phyloP scores from a whole-genome alignment of 2,888 invertebrate species.

The Polietes domitor region DNA sequence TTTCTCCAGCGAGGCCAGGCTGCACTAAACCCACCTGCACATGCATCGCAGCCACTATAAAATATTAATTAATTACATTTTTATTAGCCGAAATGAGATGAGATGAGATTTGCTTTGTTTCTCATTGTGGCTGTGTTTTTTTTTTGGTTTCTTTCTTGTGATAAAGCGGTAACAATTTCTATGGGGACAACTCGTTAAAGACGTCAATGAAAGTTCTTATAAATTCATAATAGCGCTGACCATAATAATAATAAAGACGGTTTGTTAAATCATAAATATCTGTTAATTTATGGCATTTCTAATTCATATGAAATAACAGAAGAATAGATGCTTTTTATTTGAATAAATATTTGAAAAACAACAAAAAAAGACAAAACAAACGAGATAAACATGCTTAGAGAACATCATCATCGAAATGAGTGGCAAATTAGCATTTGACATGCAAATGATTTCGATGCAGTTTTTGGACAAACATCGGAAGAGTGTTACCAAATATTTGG shows the following conservation, averaged over 20 bases:
- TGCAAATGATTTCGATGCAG: neutral
- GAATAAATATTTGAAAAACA: slow-evolving; percentile 27
- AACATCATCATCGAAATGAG: neutral
- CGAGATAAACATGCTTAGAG: slow-evolving; percentile 9
- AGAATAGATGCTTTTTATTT: neutral
- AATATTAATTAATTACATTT: slow-evolving; percentile 64
- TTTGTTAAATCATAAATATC: slow-evolving; percentile 54
- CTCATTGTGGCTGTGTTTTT: neutral
- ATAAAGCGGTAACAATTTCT: slow-evolving; percentile 6
- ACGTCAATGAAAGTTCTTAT: slow-evolving; percentile 57
- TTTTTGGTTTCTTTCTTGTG: neutral
- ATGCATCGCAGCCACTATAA: slow-evolving; percentile 39
- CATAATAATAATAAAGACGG: slow-evolving; percentile 22
- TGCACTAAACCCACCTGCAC: neutral
- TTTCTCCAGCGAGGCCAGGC: neutral
- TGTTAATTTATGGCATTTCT: slow-evolving; percentile 56
- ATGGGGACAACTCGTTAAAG: slow-evolving; percentile 23
- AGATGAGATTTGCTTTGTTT: slow-evolving; percentile 20
- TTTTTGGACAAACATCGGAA: neutral
- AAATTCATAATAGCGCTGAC: slow-evolving; percentile 23
- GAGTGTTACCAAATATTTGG: too few species aligned
- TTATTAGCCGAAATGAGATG: slow-evolving; percentile 51
- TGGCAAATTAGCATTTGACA: neutral
- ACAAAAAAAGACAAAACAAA: neutral
- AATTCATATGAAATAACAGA: slow-evolving; percentile 47